Conservation (phyloP, 1,140 invertebrate species). For the Eumeta japonica region DNA sequence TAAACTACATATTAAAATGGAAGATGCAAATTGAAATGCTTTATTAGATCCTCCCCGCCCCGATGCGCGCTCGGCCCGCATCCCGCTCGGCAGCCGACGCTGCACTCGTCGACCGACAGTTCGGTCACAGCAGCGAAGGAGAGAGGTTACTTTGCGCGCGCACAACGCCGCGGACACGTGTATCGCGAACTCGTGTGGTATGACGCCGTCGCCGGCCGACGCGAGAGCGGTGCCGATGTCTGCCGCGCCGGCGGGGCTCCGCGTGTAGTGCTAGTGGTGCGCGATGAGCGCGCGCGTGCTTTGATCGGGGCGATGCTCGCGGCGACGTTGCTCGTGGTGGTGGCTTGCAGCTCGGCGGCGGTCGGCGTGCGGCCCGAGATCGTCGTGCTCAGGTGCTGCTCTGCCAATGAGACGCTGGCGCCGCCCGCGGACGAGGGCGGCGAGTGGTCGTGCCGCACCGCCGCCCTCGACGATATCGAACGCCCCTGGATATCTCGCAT, state of each 20-base stretch:
- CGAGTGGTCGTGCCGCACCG: conserved; percentile 10
- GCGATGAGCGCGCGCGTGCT: conserved; percentile 12
- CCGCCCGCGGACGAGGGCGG: conserved; percentile 15
- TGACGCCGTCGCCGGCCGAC: neutral
- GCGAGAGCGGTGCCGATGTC: neutral
- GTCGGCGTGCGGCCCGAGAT: conserved; percentile 30
- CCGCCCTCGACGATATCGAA: conserved; percentile 5
- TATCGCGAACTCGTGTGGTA: no score
- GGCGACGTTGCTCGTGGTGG: neutral
- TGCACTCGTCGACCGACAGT: no score
- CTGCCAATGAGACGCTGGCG: conserved; percentile 36
- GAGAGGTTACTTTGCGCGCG: no score
- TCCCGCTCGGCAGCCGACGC: no score
- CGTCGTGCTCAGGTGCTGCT: conserved; percentile 58
- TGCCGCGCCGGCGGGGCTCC: conserved; percentile 5
- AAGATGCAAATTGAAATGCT: no score
- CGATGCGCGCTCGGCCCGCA: no score
- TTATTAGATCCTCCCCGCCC: no score
- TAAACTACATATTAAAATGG: no score
- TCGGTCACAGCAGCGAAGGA: no score
- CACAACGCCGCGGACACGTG: no score
- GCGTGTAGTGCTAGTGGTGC: conserved; percentile 10
- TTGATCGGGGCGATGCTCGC: neutral
- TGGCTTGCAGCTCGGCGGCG: conserved; percentile 10
- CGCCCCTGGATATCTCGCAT: conserved; percentile 56